phyloP scores from a whole-genome alignment of 1,140 invertebrate genomes.

The Caenorhabditis briggsae region DNA sequence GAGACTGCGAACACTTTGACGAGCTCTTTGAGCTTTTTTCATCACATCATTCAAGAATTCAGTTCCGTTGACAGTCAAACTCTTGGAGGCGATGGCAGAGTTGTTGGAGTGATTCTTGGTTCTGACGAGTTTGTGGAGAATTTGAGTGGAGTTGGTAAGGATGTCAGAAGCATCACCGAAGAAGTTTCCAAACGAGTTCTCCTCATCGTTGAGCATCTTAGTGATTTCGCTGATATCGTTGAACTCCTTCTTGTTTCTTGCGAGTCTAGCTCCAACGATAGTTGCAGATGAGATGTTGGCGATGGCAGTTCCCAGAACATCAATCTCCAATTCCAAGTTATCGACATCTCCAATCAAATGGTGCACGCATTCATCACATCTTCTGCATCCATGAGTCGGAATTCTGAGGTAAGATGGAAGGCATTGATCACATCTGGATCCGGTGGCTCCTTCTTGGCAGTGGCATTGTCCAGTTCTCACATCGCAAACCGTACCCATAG shows the following conservation, averaged over 20 bases:
- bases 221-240: conserved; percentile 58
- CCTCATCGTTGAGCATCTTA: conserved; percentile 62
- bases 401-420: conserved; percentile 73
- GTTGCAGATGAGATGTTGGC: conserved; percentile 75
- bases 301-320: conserved; percentile 63
- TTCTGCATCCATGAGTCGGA: conserved; percentile 73
- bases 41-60: conserved; percentile 35
- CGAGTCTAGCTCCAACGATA: conserved; percentile 73
- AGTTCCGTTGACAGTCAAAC: conserved; percentile 5
- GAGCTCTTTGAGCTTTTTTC: conserved; percentile 32
- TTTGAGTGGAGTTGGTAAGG: conserved; percentile 65
- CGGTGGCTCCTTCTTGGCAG: conserved; percentile 78
- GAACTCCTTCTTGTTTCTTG: conserved; percentile 71
- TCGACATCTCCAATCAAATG: conserved; percentile 74
- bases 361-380: conserved; percentile 77
- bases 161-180: conserved; percentile 51
- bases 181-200: conserved; percentile 64
- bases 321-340: conserved; percentile 59
- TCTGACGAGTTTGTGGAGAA: conserved; percentile 58
- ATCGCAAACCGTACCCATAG: conserved; percentile 77
- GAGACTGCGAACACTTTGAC: conserved; percentile 14
- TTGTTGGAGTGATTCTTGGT: conserved; percentile 47
- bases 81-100: not conserved
- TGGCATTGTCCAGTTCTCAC: conserved; percentile 77
- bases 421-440: conserved; percentile 75